These are phyloP conservation scores for Rattus rattus DNA, from an alignment of 2,113 vertebrate species.

Conservation along the genomic window DNA sequence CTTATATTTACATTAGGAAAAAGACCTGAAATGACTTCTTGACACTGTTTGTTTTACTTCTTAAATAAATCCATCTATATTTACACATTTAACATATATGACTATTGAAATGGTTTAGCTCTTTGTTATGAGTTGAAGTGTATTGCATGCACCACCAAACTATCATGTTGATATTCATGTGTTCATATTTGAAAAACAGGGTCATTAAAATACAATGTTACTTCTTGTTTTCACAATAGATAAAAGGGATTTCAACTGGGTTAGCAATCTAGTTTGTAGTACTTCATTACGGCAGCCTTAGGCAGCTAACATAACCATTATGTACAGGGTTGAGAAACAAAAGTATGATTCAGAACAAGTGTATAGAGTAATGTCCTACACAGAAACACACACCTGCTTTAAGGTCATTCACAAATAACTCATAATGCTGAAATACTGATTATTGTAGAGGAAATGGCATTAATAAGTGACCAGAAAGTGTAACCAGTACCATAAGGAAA, in stretches of 20 bases:
- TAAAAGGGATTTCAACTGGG: background rate
- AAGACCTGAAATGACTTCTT: background rate
- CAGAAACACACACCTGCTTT: background rate
- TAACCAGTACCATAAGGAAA: no score
- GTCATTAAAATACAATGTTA: constrained; percentile 37
- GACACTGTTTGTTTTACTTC: background rate
- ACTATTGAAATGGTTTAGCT: constrained; percentile 1
- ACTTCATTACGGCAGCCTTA: background rate
- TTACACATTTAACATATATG: background rate
- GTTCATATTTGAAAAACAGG: constrained; percentile 12
- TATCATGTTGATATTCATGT: constrained; percentile 20
- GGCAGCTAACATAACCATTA: background rate
- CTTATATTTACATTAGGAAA: background rate
- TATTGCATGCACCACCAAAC: background rate
- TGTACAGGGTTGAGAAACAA: background rate
- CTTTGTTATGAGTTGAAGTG: background rate
- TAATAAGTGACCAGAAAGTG: background rate
- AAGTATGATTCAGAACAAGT: background rate
- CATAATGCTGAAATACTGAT: background rate
- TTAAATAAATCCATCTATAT: constrained; percentile 26
- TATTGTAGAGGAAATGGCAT: background rate
- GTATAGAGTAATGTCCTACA: background rate
- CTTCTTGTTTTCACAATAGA: background rate
- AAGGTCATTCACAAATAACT: background rate
- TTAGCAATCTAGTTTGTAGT: background rate